Evolutionary conservation across 64 coral and sea anemone species (phyloP), one percentile per base, ranked within the genome.

Genomic region (Actinia equina): DNA sequence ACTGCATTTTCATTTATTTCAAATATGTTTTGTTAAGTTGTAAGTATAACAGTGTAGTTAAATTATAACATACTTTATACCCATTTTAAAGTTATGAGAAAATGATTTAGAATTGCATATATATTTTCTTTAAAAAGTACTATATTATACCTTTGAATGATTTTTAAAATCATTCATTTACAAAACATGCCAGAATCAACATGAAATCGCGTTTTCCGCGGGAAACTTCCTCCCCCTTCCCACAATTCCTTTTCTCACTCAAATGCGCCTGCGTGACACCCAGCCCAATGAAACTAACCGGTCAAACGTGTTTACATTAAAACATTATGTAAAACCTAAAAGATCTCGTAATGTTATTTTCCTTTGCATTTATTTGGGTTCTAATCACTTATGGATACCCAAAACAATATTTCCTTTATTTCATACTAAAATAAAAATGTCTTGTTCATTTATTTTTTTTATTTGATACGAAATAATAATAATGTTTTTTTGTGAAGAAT

Each of bases 191-290:
- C 62, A 65, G 20, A 65, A 65, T 81, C 14, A 44, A 52, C 19
- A 17, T 6, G 43, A 81, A 49, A 43, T 52, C 8, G 4, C 22
- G 9, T 22, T 81, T 81, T 49, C 55, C 83, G 83, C 83, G 83
- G 83, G 83, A 85, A 85, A 85, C 61, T 85, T 85, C 83, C 83
- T 85, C 83, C 83, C 83, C 52, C 52, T 85, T 60, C 83, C 83
- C 83, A 85, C 19, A 85, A 60, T 60, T 25, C 83, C 55, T 4
- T 85, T 30, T 63, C 44, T 23, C 7, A n/a, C 17, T 22, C 83
- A 42, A 63, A 23, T 85, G 25, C 83, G 83, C 83, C 26, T 85
- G 83, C 83, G 83, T 85, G 59, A 63, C 56, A 85, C 83, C 83
- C 83, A 85, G 14, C 83, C 83, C 53, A 60, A 59, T 42, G 18